Evolutionary conservation across 2,797 vertebrate genomes (phyloP), one percentile per base, ranked within the genome.

Genomic region (Mastacembelus armatus): DNA sequence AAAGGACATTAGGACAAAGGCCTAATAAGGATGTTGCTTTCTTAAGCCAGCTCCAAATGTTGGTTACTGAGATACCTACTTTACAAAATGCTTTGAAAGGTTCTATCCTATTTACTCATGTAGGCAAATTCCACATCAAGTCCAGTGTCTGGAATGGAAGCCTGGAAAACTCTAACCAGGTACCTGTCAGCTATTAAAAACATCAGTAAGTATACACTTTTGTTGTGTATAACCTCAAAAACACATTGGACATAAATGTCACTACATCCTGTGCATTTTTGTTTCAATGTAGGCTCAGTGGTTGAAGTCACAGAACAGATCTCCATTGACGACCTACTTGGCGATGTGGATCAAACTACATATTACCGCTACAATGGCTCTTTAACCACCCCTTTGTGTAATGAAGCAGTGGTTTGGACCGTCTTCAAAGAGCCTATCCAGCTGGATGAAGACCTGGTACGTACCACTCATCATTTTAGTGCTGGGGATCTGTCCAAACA

Each of bases 341-440:
- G 85, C 6, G 9, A 47, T 0, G 88, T 93, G 51, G 44, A 89
- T 58, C 65, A 49, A 18, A 16, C 11, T 0, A 26, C 48, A 0
- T 94, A 88, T 85, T 94, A 90, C 39, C 91, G 92, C 50, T 94
- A 93, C 76, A 78, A 67, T 0, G 93, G 93, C 51, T 94, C 93
- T 14, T 64, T 94, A 8, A 93, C 92, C n/a, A 93, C 92, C 0
- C 93, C 93, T 2, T 7, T 6, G 0, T 94, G 93, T 61, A 78
- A 91, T 1, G 89, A 94, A 72, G 89, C 72, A 1, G 93, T 93
- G 63, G 80, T 93, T 3, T 94, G 93, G 93, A 93, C 92, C 0
- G 33, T 94, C 6, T 94, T 94, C 24, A 90, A 92, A 77, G 66
- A 93, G 4, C 4, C 91, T 2, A 14, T 94, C 32, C 91, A 81